phyloP scores from a whole-genome alignment of 2,888 invertebrate species.

The Heliconius erato region DNA sequence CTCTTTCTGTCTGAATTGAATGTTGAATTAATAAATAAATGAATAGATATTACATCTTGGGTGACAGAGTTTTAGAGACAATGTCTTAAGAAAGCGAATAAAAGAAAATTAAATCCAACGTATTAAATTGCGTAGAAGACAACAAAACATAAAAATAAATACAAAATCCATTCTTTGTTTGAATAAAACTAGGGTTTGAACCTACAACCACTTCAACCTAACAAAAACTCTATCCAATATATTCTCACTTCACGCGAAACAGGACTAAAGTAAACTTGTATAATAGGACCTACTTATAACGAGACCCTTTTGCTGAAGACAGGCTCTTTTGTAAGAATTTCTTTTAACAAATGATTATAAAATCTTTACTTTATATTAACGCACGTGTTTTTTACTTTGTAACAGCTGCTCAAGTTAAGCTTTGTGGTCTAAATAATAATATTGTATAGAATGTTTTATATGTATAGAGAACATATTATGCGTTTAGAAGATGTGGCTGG shows the following conservation, averaged over 20 bases:
- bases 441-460: neutral
- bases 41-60: no score
- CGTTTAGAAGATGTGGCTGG: no score
- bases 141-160: no score
- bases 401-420: neutral
- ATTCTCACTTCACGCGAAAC: neutral
- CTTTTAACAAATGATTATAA: slow-evolving; percentile 1
- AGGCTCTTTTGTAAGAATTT: neutral
- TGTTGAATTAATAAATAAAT: no score
- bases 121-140: no score
- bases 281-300: neutral
- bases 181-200: neutral
- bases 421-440: neutral
- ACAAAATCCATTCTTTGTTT: neutral
- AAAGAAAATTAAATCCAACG: no score
- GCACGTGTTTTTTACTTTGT: neutral
- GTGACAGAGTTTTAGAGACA: no score
- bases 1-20: no score
- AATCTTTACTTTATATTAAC: neutral
- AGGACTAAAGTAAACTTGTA: neutral
- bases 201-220: neutral
- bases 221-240: neutral
- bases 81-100: no score
- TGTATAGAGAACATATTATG: neutral
- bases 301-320: neutral